Conservation (phyloP, 64 coral and sea anemone genomes). For the Porites lutea region DNA sequence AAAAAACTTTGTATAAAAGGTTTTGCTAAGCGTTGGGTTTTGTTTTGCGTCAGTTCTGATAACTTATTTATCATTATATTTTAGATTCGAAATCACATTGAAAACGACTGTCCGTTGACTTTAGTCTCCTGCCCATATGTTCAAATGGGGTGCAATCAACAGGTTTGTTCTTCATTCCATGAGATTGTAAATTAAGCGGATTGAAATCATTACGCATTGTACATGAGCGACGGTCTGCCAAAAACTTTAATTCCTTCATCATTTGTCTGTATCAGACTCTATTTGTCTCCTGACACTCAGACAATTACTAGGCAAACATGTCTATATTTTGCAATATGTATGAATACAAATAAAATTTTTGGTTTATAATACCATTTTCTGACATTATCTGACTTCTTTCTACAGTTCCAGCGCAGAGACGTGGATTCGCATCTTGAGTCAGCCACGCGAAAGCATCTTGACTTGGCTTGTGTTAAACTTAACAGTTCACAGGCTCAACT, state of each 20-base stretch:
- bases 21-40: too few species aligned
- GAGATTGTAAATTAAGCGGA: too few species aligned
- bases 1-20: too few species aligned
- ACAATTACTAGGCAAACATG: too few species aligned
- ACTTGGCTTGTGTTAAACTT: neutral
- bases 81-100: neutral
- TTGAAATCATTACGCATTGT: too few species aligned
- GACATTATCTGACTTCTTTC: neutral
- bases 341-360: too few species aligned
- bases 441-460: neutral
- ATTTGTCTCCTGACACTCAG: too few species aligned
- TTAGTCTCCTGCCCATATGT: neutral
- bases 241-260: too few species aligned
- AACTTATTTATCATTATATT: neutral
- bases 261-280: too few species aligned
- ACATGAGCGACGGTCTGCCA: too few species aligned
- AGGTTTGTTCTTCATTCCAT: neutral
- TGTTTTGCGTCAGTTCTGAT: neutral
- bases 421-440: neutral
- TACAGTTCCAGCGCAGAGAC: neutral
- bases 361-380: too few species aligned
- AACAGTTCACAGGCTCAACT: neutral
- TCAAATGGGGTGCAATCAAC: neutral
- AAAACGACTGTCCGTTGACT: neutral
- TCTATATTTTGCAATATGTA: too few species aligned